Conservation (phyloP, 2,888 invertebrate genomes). For the Meghimatium bilineatum region DNA sequence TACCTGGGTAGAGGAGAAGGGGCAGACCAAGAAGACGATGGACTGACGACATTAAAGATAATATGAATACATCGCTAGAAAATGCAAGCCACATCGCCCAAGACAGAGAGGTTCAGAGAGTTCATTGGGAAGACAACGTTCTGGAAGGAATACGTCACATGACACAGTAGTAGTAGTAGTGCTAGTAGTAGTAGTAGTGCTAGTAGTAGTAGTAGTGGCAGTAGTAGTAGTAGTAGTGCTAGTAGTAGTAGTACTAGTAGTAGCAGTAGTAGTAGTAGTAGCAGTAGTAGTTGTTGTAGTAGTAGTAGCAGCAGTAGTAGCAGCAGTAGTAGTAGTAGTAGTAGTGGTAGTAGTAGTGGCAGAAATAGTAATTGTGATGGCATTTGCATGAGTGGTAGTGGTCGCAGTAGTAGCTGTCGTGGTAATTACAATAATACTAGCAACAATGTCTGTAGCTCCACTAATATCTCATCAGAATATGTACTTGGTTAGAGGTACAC, state of each 20-base stretch:
- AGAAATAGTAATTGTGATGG: background rate
- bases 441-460: background rate
- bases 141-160: too few species aligned
- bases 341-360: background rate
- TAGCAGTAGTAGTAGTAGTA: background rate
- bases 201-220: slow-evolving; percentile 8
- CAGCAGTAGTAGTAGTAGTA: background rate
- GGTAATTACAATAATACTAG: background rate
- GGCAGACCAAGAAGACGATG: too few species aligned
- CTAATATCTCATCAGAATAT: background rate
- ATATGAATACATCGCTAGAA: too few species aligned
- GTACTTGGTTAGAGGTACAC: too few species aligned
- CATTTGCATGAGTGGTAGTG: background rate
- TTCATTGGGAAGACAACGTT: too few species aligned
- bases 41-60: too few species aligned
- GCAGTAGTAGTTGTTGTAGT: background rate
- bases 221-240: slow-evolving; percentile 4
- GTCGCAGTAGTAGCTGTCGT: background rate
- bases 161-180: background rate
- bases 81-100: too few species aligned
- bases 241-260: background rate
- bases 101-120: too few species aligned
- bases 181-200: background rate
- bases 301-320: background rate
- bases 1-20: too few species aligned